Evolutionary conservation across 2,797 vertebrate species (phyloP).

Genomic region (Manis crassicaudata): DNA sequence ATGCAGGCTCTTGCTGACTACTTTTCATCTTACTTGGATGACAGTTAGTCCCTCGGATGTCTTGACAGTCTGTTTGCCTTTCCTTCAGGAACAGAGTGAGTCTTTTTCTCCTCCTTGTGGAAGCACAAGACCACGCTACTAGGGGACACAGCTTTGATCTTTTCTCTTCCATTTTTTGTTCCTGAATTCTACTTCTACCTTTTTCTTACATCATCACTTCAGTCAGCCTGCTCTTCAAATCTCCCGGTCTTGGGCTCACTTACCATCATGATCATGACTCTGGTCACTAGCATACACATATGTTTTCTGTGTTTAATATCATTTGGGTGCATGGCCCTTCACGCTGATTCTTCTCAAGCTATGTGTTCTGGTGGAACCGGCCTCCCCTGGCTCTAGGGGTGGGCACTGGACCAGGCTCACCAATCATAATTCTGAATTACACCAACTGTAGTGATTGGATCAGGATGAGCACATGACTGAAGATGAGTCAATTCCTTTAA

Average conservation of each 20-base stretch:
- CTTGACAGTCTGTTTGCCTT: neutral
- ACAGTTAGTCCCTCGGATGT: constrained; percentile 17
- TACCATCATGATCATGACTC: neutral
- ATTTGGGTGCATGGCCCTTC: neutral
- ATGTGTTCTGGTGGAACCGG: neutral
- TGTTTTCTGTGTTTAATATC: neutral
- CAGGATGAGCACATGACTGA: neutral
- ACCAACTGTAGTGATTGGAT: neutral
- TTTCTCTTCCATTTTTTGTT: neutral
- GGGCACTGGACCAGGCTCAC: neutral
- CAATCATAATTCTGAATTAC: neutral
- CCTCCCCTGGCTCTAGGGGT: neutral
- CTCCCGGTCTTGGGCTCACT: neutral
- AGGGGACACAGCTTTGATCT: neutral
- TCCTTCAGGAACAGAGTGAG: neutral
- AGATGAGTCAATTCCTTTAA: neutral
- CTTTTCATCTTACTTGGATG: constrained; percentile 48
- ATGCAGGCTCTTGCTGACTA: constrained; percentile 45
- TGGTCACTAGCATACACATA: neutral
- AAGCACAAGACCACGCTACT: neutral
- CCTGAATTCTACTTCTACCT: neutral
- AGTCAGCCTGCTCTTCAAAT: neutral
- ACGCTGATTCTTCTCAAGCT: neutral
- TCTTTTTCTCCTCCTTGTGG: neutral
- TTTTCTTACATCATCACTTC: neutral